Evolutionary conservation across 1,140 invertebrate genomes (phyloP), one percentile per base, ranked within the genome.

Genomic region (Drosophila mojavensis): DNA sequence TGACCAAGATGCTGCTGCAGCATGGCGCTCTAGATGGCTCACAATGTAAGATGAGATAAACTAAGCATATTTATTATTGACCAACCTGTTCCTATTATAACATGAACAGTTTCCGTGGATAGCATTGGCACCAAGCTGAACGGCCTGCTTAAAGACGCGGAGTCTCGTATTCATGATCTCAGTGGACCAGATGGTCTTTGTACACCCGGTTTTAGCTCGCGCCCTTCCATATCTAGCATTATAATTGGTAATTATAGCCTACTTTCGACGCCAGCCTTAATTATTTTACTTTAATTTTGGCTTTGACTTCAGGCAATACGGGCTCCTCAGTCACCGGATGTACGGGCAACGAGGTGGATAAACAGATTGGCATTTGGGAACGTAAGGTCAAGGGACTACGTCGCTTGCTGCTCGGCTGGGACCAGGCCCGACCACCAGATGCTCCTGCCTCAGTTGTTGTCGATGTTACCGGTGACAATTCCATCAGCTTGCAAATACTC

Each of bases 21-120:
- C 96, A 97, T 91, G 97, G 98, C 50, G 98, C 97, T 26, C 95
- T 96, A 68, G 97, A 98, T 93, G 97, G 97, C 78, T 96, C 95
- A 47, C 95, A 97, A 91, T 97, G 97, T 98, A 94, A 97, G 97
- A 47, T 1, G 9, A 39, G 0, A 39, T 39, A 39, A 39, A 39
- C 36, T 13, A 39, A 11, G 0, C 0, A 39, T 9, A 11, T 39
- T 39, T 11, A 11, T 9, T 11, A 39, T 11, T 11, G 11, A 39
- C 3, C 13, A 2, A 20, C 0, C 10, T 0, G 7, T 33, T 75
- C 5, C 33, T 47, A 13, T 26, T 26, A n/a, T 79, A 11, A 39
- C 7, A 3, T 13, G 24, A 94, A 10, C 93, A 97, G 96, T 96
- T 91, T 94, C 95, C 2, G 96, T 95, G 7, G 96, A 97, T 68